Evolutionary conservation across 2,888 invertebrate genomes (phyloP).

Genomic region (Cyaniris semiargus): DNA sequence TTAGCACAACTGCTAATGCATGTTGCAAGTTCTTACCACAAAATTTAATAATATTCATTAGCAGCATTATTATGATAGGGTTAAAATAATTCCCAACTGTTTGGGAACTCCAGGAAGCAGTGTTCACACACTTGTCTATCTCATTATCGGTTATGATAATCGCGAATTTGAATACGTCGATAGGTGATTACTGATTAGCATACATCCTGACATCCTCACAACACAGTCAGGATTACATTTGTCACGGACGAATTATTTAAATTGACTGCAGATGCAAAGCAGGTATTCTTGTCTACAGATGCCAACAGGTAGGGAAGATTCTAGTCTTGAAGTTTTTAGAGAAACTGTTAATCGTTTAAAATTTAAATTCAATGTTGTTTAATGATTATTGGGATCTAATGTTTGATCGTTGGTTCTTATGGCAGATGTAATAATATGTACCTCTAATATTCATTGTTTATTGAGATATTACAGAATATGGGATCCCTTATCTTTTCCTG

Average conservation of each 20-base stretch:
- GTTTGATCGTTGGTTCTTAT: too few species aligned
- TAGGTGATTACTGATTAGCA: conserved; percentile 36
- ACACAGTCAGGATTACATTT: conserved; percentile 69
- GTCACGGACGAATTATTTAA: conserved; percentile 72
- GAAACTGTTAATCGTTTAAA: too few species aligned
- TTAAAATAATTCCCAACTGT: background rate
- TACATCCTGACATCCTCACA: conserved; percentile 1
- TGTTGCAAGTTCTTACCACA: background rate
- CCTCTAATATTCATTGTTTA: too few species aligned
- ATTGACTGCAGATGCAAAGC: conserved; percentile 49
- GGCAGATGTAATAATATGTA: too few species aligned
- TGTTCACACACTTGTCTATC: conserved; percentile 45
- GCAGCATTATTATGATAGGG: background rate
- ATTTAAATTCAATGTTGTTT: too few species aligned
- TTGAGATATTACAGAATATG: too few species aligned
- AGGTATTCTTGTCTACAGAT: too few species aligned
- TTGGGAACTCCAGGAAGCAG: conserved; percentile 29
- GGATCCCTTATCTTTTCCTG: too few species aligned
- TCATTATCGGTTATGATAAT: conserved; percentile 40
- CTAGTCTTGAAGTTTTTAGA: too few species aligned
- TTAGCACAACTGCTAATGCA: too few species aligned
- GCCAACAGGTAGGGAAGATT: too few species aligned
- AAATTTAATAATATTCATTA: background rate
- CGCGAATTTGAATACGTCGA: conserved; percentile 46
- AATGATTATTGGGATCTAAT: too few species aligned